Base-by-base conservation (phyloP, 2,888 invertebrate genomes). In the Celastrina argiolus region DNA sequence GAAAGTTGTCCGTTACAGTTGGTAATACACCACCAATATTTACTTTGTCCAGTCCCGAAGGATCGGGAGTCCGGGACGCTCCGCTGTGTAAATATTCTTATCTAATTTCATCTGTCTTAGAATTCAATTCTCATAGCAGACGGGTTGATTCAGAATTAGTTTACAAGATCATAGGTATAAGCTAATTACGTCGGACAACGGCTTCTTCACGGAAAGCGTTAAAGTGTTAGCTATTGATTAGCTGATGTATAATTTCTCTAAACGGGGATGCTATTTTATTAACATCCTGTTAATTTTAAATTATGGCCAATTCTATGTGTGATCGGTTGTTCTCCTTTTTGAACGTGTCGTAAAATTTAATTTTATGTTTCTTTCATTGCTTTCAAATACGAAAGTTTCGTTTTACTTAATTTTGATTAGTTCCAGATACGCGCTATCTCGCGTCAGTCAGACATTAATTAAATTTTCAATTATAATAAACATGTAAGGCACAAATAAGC, bases 21-120 rank as follows among this genome's bases (percentile, higher is more conserved):
- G 75, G 82, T 87, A 86, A 87, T 85, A 85, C 83, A 83, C 76
- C 80, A 81, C 83, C 85, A 87, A 88, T 88, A 88, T 88, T 88
- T 87, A 85, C 76, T 67, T 75, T 75, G 76, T 76, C 76, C 76
- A 77, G 79, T 81, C 84, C 78, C 72, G 66, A 66, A 79, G 81
- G 81, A 79, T 75, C 73, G 51, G 51, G 22, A 51, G 77, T 76
- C 72, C 75, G 77, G 80, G 77, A 77, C 77, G 80, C 75, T 77
- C 77, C 77, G 75, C 75, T 76, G 79, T 78, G 79, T 83, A 85
- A 84, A 84, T 84, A 86, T 77, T 81, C 81, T 81, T 77, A 73
- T 76, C 73, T 71, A 75, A 31, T 59, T 59, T 59, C 59, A 59
- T 34, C 59, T 39, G 76, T 81, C 84, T 83, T 80, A 78, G 78